Evolutionary conservation across 2,797 vertebrate species (phyloP).

Genomic region (Chelonia mydas): DNA sequence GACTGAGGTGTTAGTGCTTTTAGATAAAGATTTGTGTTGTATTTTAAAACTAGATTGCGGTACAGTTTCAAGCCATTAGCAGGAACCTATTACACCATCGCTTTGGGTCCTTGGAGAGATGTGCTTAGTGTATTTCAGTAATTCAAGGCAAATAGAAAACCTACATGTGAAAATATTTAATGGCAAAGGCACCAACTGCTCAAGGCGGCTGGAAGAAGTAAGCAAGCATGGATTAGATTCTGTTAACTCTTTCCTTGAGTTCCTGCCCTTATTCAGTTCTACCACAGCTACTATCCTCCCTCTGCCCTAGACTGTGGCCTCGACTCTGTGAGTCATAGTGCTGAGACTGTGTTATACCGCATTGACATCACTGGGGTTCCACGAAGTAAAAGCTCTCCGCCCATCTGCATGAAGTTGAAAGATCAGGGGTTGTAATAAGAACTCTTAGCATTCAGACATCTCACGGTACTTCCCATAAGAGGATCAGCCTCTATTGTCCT

Average conservation of each 20-base stretch:
- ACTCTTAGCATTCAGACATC: neutral
- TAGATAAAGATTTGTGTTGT: slow-evolving; percentile 87
- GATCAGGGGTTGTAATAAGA: neutral
- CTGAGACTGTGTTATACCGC: neutral
- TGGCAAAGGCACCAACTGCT: slow-evolving; percentile 72
- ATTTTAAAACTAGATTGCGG: slow-evolving; percentile 86
- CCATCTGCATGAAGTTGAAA: fast-evolving
- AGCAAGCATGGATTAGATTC: slow-evolving; percentile 13
- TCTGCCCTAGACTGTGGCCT: neutral
- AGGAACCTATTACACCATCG: slow-evolving; percentile 80
- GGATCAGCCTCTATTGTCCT: fast-evolving
- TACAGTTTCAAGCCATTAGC: slow-evolving; percentile 85
- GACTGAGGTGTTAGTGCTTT: slow-evolving; percentile 83
- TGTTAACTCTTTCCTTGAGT: slow-evolving; percentile 73
- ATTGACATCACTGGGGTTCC: neutral
- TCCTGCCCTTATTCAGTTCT: neutral
- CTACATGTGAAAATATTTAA: slow-evolving; percentile 84
- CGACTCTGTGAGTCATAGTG: neutral
- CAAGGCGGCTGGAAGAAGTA: slow-evolving; percentile 61
- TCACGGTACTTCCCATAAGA: neutral
- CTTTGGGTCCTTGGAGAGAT: slow-evolving; percentile 82
- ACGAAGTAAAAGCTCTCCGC: fast-evolving
- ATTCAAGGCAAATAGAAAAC: slow-evolving; percentile 86
- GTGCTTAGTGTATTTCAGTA: slow-evolving; percentile 84
- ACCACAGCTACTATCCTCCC: neutral